A percentile compares a stretch with the other conserved stretches of the same genome.
Conservation (phyloP, 2,888 invertebrate genomes). For the Caenorhabditis angaria region DNA sequence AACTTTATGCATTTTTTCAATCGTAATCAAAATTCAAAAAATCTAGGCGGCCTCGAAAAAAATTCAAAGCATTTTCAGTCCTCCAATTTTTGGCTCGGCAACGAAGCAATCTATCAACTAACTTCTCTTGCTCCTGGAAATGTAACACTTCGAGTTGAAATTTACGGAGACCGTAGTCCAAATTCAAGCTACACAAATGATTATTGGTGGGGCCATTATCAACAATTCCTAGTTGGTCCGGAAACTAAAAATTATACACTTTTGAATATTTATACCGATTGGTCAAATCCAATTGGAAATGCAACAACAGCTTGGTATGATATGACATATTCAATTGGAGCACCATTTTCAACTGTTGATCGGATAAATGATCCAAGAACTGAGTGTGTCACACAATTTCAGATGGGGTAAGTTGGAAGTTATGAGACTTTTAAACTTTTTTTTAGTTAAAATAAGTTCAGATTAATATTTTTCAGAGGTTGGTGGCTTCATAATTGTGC, state of each 20-base stretch:
- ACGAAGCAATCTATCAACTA: slow-evolving; percentile 58
- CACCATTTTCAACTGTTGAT: slow-evolving; percentile 63
- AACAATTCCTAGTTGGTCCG: slow-evolving; percentile 32
- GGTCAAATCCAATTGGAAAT: slow-evolving; percentile 52
- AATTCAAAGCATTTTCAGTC: background rate
- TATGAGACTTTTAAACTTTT: slow-evolving; percentile 19
- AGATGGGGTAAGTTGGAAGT: slow-evolving; percentile 54
- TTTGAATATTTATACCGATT: slow-evolving; percentile 28
- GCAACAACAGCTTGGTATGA: slow-evolving; percentile 63
- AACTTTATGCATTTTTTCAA: no score
- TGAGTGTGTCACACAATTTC: slow-evolving; percentile 57
- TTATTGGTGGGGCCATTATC: slow-evolving; percentile 51
- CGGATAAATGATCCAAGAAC: slow-evolving; percentile 57
- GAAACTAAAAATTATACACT: slow-evolving; percentile 40
- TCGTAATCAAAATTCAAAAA: no score
- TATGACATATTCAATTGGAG: slow-evolving; percentile 53
- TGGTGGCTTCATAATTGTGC: slow-evolving; percentile 68
- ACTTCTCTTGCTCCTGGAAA: slow-evolving; percentile 20
- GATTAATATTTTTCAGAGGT: slow-evolving; percentile 45
- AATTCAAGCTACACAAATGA: slow-evolving; percentile 40
- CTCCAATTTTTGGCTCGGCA: slow-evolving; percentile 59
- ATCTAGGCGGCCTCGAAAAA: no score
- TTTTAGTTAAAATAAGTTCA: background rate
- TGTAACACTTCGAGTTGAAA: slow-evolving; percentile 56
- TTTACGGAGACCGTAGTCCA: slow-evolving; percentile 62